These are phyloP conservation scores for Stegodyphus mimosarum DNA, from an alignment of 1,140 invertebrate genomes.

Conservation along the genomic window DNA sequence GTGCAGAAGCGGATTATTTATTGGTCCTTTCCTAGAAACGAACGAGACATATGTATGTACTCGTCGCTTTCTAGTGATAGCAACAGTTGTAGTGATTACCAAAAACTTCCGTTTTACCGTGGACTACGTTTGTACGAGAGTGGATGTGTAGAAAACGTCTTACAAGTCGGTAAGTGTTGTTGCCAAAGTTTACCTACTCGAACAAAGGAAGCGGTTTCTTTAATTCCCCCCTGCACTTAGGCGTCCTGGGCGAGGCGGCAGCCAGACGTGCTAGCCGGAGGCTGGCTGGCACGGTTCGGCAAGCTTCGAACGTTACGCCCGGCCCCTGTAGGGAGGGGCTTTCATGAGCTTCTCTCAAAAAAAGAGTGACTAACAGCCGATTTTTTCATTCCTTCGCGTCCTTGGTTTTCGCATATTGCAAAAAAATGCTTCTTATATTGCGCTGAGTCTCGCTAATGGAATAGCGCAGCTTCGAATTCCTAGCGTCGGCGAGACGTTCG, in stretches of 20 bases:
- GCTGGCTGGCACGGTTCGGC: conserved; percentile 45
- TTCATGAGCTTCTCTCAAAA: not conserved
- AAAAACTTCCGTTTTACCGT: conserved; percentile 85
- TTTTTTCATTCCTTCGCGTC: not conserved
- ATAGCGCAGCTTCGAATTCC: conserved; percentile 56
- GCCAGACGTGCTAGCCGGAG: conserved; percentile 58
- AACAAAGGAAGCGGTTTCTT: conserved; percentile 40
- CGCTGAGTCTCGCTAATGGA: conserved; percentile 57
- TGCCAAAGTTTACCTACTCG: conserved; percentile 6
- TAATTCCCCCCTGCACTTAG: conserved; percentile 4
- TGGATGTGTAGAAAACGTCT: conserved; percentile 82
- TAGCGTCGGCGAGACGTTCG: conserved; percentile 55
- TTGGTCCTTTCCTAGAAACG: conserved; percentile 88
- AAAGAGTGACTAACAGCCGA: not conserved
- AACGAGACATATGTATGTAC: conserved; percentile 89
- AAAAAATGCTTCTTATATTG: conserved; percentile 45
- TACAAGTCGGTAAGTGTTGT: conserved; percentile 86
- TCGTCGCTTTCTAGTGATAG: conserved; percentile 77
- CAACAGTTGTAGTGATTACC: conserved; percentile 69
- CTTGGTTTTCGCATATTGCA: not conserved
- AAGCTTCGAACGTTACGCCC: conserved; percentile 9
- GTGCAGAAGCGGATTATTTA: conserved; percentile 87
- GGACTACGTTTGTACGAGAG: conserved; percentile 83
- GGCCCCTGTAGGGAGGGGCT: conserved; percentile 24
- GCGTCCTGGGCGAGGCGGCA: conserved; percentile 62